Base-by-base conservation (phyloP, 2,113 vertebrate species). In the Procavia capensis region DNA sequence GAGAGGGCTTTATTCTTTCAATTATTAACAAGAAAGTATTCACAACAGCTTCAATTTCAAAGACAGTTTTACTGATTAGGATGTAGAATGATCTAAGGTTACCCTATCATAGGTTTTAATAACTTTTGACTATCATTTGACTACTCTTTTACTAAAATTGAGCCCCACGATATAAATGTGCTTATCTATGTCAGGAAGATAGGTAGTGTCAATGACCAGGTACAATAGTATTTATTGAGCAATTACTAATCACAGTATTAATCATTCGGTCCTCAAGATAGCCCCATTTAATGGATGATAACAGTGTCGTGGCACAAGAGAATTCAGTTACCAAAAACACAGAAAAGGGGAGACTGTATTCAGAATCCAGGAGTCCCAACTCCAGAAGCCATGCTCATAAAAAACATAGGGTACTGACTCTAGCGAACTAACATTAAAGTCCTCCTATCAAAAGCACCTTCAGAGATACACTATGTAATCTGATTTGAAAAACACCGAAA, bases 1-100 rank as follows among this genome's bases (percentile, higher is more conserved):
- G 6, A 78, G 25, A 50, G 6, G 68, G n/a, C 14, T 83, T 90
- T 86, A 90, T 22, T 90, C 47, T 91, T 92, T 80, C 17, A 70
- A 34, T 93, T 24, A 70, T 59, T 83, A 83, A 92, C 87, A 9
- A 93, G 50, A 63, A 86, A 3, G 68, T 0, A 81, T 94, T 79
- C n/a, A 66, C 68, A 84, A 83, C 9, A 43, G 7, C 16, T 87
- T 34, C 41, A 19, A 76, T 29, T 90, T 80, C 20, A 86, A 54
- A 93, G 83, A 36, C 76, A 39, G 43, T 81, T 63, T 80, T 92
- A 74, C 22, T 29, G 22, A 74, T 14, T 93, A 27, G 57, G 14
- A 31, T 34, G 4, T 57, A 41, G 39, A 45, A 9, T 70, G 19
- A 95, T 79, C 5, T 36, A 76, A 80, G 6, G 5, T 25, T 86